A percentile compares a stretch with the other conserved stretches of the same genome.
Conservation (phyloP, 2,797 vertebrate genomes). For the Pipistrellus pipistrellus region DNA sequence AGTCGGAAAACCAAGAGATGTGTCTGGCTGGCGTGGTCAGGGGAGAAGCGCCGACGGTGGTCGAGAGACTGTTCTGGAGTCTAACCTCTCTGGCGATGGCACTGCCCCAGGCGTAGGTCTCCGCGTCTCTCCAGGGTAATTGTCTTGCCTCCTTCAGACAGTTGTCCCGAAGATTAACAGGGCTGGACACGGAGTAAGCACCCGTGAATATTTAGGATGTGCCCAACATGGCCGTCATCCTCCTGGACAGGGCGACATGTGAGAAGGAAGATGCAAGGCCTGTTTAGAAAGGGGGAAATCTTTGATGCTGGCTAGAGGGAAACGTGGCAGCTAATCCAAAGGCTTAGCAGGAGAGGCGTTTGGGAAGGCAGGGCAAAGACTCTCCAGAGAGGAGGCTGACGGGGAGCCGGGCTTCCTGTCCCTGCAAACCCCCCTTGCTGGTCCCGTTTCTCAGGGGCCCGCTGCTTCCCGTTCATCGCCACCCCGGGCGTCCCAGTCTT, state of each 20-base stretch:
- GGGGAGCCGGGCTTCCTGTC: not conserved
- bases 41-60: not conserved
- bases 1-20: not conserved
- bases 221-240: not conserved
- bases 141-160: not conserved
- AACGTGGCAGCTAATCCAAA: not conserved
- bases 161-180: not conserved
- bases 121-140: not conserved
- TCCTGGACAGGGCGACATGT: not conserved
- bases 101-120: not conserved
- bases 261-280: not conserved
- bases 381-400: not conserved
- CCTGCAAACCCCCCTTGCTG: not conserved
- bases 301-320: not conserved
- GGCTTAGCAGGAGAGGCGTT: not conserved
- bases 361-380: not conserved
- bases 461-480: not conserved
- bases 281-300: not conserved
- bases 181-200: not conserved
- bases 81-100: not conserved
- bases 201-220: not conserved
- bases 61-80: not conserved
- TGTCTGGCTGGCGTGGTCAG: not conserved
- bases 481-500: fast-evolving
- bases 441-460: not conserved